Conservation (phyloP, 2,888 invertebrate species). For the Dicyrtoma fusca region DNA sequence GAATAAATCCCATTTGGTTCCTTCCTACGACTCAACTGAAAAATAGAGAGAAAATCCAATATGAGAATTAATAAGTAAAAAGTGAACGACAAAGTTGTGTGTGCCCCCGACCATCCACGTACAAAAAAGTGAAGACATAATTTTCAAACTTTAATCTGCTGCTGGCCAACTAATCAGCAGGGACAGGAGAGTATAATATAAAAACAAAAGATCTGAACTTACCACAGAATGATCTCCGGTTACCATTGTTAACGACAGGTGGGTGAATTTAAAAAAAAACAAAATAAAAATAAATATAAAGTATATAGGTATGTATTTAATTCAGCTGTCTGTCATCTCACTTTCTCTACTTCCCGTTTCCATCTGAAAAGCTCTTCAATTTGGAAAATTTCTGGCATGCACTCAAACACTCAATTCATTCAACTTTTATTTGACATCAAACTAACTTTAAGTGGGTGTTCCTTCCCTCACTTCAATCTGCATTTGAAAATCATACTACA, state of each 20-base stretch:
- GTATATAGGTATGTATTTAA: background rate
- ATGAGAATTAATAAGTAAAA: too few relatives aligned
- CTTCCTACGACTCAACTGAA: too few relatives aligned
- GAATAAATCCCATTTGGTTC: too few relatives aligned
- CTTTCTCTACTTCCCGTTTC: conserved; percentile 37
- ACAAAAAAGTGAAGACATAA: conserved; percentile 4
- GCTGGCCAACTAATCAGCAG: background rate
- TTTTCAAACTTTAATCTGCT: background rate
- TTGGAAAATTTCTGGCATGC: too few relatives aligned
- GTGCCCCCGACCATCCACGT: background rate
- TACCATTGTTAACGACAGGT: conserved; percentile 20
- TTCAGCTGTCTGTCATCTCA: conserved; percentile 23
- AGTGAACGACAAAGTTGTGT: too few relatives aligned
- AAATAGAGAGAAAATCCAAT: too few relatives aligned
- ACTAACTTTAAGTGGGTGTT: too few relatives aligned
- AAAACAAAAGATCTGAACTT: conserved; percentile 13
- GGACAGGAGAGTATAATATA: background rate
- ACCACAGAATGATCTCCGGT: conserved; percentile 16
- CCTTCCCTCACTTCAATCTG: too few relatives aligned
- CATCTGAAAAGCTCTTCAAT: background rate
- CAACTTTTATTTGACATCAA: too few relatives aligned
- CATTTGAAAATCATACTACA: too few relatives aligned
- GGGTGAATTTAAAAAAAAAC: conserved; percentile 8
- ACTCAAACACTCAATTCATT: too few relatives aligned
- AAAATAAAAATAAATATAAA: too few relatives aligned